These are phyloP conservation scores for Dolichallabes microphthalmus DNA, from an alignment of 2,113 vertebrate genomes.

Conservation along the genomic window DNA sequence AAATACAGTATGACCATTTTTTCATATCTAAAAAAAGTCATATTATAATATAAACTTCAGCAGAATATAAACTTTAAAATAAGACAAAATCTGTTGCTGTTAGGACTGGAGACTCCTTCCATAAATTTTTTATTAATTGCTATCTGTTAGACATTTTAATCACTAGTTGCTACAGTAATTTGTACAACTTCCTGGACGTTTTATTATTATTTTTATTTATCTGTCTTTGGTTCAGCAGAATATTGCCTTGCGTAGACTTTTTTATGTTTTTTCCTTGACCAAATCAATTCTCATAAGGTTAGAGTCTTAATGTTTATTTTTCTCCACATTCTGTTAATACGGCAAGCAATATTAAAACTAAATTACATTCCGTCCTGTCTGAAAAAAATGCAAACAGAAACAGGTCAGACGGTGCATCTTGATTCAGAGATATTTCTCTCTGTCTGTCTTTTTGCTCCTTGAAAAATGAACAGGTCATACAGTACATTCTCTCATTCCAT, in stretches of 20 bases:
- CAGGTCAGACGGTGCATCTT: constrained; percentile 84
- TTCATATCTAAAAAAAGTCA: background rate
- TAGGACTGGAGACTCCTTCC: background rate
- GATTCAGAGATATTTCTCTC: constrained; percentile 85
- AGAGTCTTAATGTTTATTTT: constrained; percentile 82
- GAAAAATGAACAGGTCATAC: constrained; percentile 70
- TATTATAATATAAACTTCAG: background rate
- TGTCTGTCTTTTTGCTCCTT: constrained; percentile 69
- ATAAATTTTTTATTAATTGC: background rate
- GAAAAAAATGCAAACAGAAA: constrained; percentile 91
- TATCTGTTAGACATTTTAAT: background rate
- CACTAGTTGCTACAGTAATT: background rate
- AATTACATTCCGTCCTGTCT: constrained; percentile 89
- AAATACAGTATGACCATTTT: background rate
- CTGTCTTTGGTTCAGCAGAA: background rate
- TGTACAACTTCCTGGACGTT: background rate
- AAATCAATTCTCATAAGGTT: constrained; percentile 89
- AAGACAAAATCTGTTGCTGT: background rate
- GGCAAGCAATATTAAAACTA: constrained; percentile 88
- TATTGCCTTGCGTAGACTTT: background rate
- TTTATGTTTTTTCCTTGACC: constrained; percentile 59
- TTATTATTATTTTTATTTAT: background rate
- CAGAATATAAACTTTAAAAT: too few relatives aligned
- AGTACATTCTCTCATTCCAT: too few relatives aligned
- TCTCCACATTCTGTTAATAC: constrained; percentile 78